phyloP scores from a whole-genome alignment of 1,140 invertebrate genomes.

The Cotesia typhae region DNA sequence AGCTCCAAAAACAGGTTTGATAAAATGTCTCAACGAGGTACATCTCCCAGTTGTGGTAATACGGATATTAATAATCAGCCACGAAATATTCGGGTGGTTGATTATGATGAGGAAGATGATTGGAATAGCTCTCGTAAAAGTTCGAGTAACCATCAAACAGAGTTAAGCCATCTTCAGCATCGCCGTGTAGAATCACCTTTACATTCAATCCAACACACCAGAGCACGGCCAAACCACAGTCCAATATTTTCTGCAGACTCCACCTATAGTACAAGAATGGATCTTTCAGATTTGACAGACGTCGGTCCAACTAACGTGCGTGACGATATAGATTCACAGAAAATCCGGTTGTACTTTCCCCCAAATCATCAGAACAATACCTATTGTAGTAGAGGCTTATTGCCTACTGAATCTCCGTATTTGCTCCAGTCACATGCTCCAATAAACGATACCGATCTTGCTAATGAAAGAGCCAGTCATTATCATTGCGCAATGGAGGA shows the following conservation, averaged over 20 bases:
- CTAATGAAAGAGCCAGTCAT: slow-evolving; percentile 12
- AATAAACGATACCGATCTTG: slow-evolving; percentile 16
- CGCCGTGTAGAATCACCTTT: slow-evolving; percentile 28
- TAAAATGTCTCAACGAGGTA: slow-evolving; percentile 33
- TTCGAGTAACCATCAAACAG: slow-evolving; percentile 4
- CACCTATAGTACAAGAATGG: slow-evolving; percentile 23
- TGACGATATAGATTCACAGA: slow-evolving; percentile 24
- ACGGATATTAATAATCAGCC: slow-evolving; percentile 11
- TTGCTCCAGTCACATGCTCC: slow-evolving; percentile 15
- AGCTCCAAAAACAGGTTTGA: neutral
- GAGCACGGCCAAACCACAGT: slow-evolving; percentile 24
- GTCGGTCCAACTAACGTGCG: neutral
- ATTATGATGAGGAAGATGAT: slow-evolving; percentile 23
- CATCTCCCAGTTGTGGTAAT: slow-evolving; percentile 22
- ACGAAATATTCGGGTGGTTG: slow-evolving; percentile 8
- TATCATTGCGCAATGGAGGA: slow-evolving; percentile 27
- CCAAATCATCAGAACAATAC: slow-evolving; percentile 27
- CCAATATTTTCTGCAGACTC: slow-evolving; percentile 20
- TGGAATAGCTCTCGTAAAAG: slow-evolving; percentile 3
- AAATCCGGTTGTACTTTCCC: slow-evolving; percentile 18
- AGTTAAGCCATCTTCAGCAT: slow-evolving; percentile 12
- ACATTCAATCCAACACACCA: slow-evolving; percentile 26
- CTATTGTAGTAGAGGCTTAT: slow-evolving; percentile 16
- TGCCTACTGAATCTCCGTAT: slow-evolving; percentile 27
- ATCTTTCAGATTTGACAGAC: slow-evolving; percentile 23